A percentile compares a stretch with the other conserved stretches of the same genome.
Conservation (phyloP, 2,888 invertebrate species). For the Epinotia demarniana region DNA sequence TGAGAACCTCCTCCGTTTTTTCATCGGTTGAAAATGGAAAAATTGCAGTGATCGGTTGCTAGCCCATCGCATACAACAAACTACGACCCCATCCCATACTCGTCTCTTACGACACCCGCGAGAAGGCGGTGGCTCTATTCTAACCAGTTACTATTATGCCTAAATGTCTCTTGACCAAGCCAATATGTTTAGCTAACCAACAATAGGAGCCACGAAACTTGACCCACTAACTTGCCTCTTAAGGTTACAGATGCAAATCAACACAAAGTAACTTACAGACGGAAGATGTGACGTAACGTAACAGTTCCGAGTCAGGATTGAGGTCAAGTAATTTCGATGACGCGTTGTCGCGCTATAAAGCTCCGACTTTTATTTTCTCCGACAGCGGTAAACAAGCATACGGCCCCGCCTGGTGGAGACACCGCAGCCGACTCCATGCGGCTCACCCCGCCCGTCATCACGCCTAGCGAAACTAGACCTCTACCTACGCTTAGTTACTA, state of each 20-base stretch:
- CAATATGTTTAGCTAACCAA: background rate
- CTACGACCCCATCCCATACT: too few relatives aligned
- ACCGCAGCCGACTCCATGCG: too few relatives aligned
- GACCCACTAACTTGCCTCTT: slow-evolving; percentile 21
- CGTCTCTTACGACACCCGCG: too few relatives aligned
- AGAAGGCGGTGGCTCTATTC: background rate
- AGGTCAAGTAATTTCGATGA: slow-evolving; percentile 17
- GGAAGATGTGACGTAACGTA: slow-evolving; percentile 15
- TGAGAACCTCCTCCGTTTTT: too few relatives aligned
- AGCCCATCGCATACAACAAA: too few relatives aligned
- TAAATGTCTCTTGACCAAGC: slow-evolving; percentile 5
- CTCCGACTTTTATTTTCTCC: background rate
- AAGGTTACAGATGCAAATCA: slow-evolving; percentile 31
- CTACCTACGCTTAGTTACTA: too few relatives aligned
- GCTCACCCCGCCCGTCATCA: too few relatives aligned
- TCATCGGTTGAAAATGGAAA: too few relatives aligned
- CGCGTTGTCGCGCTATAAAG: slow-evolving; percentile 8
- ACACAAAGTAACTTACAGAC: slow-evolving; percentile 9
- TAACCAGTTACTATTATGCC: background rate
- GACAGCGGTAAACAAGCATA: too few relatives aligned
- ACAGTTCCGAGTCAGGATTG: slow-evolving; percentile 14
- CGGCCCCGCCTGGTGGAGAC: too few relatives aligned
- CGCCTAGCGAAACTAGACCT: too few relatives aligned
- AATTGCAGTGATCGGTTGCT: too few relatives aligned
- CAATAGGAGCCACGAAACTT: slow-evolving; percentile 1